phyloP scores from a whole-genome alignment of 2,113 vertebrate genomes.

The Cheilinus undulatus region DNA sequence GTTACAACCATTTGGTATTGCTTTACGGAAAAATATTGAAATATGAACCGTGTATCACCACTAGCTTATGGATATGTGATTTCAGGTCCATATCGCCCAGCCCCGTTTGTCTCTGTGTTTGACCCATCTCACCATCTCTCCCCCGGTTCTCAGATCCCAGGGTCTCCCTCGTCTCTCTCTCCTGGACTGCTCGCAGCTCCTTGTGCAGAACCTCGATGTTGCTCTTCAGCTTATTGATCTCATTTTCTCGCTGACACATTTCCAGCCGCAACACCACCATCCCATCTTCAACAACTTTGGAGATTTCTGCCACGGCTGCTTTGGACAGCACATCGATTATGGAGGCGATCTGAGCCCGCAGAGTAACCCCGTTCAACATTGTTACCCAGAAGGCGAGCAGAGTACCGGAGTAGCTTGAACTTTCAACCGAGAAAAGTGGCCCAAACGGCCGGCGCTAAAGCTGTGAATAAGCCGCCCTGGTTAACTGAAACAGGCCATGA shows the following conservation, averaged over 20 bases:
- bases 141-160: conserved; percentile 7
- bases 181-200: conserved; percentile 62
- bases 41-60: too few species aligned
- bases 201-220: conserved; percentile 69
- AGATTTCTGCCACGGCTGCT: conserved; percentile 75
- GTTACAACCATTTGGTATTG: too few species aligned
- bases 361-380: conserved; percentile 68
- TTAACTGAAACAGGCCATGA: not conserved
- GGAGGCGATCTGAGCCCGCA: conserved; percentile 75
- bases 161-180: conserved; percentile 12
- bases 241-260: conserved; percentile 69
- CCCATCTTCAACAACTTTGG: conserved; percentile 76
- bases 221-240: conserved; percentile 74
- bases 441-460: not conserved
- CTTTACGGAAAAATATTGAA: too few species aligned
- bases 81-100: too few species aligned
- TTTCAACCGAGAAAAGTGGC: not conserved
- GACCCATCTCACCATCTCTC: conserved; percentile 18
- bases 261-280: conserved; percentile 76
- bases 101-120: too few species aligned
- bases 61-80: too few species aligned
- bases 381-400: not conserved
- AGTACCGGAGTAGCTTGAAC: not conserved
- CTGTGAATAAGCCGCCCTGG: rapidly evolving
- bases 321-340: conserved; percentile 72